These are phyloP conservation scores for Chelidonichthys spinosus DNA, from an alignment of 2,797 vertebrate species.

Conservation along the genomic window DNA sequence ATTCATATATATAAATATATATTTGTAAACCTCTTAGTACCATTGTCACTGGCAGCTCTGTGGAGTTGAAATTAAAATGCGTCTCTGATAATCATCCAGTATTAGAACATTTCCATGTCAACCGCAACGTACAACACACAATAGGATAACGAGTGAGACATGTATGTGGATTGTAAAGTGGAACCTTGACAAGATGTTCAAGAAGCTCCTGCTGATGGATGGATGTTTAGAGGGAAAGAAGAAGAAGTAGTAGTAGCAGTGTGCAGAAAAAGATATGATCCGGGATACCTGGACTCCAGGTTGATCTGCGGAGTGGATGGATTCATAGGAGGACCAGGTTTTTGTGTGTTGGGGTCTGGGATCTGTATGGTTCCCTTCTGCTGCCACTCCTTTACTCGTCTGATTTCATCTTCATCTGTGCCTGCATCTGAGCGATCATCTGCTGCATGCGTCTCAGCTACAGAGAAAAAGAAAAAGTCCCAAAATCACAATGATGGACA, in stretches of 20 bases:
- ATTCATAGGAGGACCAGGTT: constrained; percentile 16
- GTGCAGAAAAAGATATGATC: constrained; percentile 28
- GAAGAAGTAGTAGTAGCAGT: neutral
- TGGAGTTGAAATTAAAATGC: constrained; percentile 21
- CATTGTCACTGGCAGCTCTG: constrained; percentile 32
- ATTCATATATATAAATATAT: constrained; percentile 14
- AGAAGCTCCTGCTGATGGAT: constrained; percentile 45
- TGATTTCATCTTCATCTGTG: constrained; percentile 90
- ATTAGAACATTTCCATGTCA: neutral
- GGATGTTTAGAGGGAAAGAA: constrained; percentile 47
- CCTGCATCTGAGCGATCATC: constrained; percentile 93
- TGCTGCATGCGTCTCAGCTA: constrained; percentile 92
- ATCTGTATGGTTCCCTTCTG: constrained; percentile 28
- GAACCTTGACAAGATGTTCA: constrained; percentile 7
- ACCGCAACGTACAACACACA: neutral
- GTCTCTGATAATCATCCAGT: neutral
- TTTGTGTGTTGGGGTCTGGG: constrained; percentile 2
- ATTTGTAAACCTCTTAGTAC: constrained; percentile 64
- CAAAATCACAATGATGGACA: neutral
- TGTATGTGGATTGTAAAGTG: constrained; percentile 1
- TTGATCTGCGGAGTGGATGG: constrained; percentile 15
- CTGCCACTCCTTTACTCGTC: constrained; percentile 81
- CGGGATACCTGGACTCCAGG: constrained; percentile 23
- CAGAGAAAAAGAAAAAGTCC: neutral
- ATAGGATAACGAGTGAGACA: neutral